Evolutionary conservation across 1,140 invertebrate species (phyloP), one percentile per base, ranked within the genome.

Genomic region (Helicoverpa armigera): DNA sequence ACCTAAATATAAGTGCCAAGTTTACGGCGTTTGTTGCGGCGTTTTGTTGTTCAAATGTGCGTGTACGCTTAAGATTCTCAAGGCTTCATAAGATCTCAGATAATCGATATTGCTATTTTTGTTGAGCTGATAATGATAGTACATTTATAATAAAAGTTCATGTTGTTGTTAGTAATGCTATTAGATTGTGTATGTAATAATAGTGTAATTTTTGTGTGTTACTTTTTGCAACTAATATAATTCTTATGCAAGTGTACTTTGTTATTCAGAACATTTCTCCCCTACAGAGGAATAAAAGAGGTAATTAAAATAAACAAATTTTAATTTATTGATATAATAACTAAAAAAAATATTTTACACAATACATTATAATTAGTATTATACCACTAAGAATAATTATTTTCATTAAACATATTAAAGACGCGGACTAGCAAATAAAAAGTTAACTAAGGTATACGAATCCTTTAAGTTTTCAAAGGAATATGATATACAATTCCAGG

Each of bases 311-410:
- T 94, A 94, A 94, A 94, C 91, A 94, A 94, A 92, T 92, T 94
- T 94, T 92, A 94, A 94, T 94, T 94, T 92, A 94, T 93, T 94
- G 92, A 93, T 94, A 92, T 92, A 92, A 92, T 90, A 92, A 93
- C 89, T 91, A 93, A 93, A 92, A 93, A 94, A 93, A 94, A 92
- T 91, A 90, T 93, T 92, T 92, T 93, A 93, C 92, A 94, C 90
- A 93, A 92, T 93, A 94, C 91, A 91, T 92, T 92, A 92, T 92
- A 92, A 94, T 94, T 94, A 94, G 92, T 94, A 90, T 92, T 94
- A 93, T 91, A 94, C 90, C 84, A 88, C 93, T 94, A 94, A 91
- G 91, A 91, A 94, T 94, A 92, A 92, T 92, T 89, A 92, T 90
- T 91, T 60, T 70, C 63, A 91, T 90, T 93, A 90, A 94, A 94